Evolutionary conservation across 1,140 invertebrate genomes (phyloP), one percentile per base, ranked within the genome.

Genomic region (Saxidomus purpurata): DNA sequence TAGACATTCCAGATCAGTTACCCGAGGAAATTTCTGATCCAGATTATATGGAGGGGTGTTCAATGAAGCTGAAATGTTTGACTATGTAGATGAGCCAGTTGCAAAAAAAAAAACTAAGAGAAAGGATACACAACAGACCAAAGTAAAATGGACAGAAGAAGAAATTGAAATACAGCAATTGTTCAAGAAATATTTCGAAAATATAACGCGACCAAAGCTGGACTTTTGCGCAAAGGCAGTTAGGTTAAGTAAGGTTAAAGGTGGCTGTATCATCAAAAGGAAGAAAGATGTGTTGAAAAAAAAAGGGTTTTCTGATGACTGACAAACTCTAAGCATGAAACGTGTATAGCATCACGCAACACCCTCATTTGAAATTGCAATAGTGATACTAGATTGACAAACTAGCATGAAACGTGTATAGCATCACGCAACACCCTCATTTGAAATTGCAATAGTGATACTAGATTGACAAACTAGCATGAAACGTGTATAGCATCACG

Each of bases 281-380:
- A 74, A 74, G 34, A 74, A 74, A 74, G 69, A 74, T 74, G 69
- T 74, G 69, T 74, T 74, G 17, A 74, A 74, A 74, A 74, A 74
- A 74, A 74, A n/a, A n/a, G n/a, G 28, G 8, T 74, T n/a, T 74
- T 74, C 69, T 6, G 69, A 74, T 74, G 69, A 74, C 34, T 36
- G 69, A 74, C 69, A 74, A 74, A 74, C 69, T 74, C n/a, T n/a
- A n/a, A 61, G 25, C 59, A 61, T 61, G 22, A 61, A 28, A 22
- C 9, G 6, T 61, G 8, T n/a, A n/a, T n/a, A n/a, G n/a, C n/a
- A n/a, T n/a, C 59, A 61, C 19, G n/a, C 59, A 61, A 61, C 59
- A 61, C 19, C 59, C 43, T 9, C 43, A 9, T 47, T 47, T 47
- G 43, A 47, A 47, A 47, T 9, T 9, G 43, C 17, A 17, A 47